Conservation (phyloP, 2,113 vertebrate species). For the Eptatretus burgeri region DNA sequence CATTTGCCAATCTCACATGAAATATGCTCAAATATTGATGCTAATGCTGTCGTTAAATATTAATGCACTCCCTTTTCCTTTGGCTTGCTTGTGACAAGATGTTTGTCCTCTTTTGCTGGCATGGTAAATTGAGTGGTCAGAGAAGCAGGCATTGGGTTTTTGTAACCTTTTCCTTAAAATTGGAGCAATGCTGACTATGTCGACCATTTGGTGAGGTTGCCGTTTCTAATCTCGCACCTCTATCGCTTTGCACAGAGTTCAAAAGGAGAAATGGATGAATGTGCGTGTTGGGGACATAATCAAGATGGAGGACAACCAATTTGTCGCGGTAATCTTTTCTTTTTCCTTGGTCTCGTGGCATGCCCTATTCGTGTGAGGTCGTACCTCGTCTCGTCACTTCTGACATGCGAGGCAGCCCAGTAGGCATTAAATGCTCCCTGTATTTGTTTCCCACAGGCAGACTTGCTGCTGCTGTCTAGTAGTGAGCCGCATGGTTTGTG, state of each 20-base stretch:
- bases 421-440: background rate
- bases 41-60: no score
- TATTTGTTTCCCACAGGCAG: slow-evolving; percentile 30
- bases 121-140: slow-evolving; percentile 21
- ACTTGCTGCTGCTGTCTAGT: slow-evolving; percentile 70
- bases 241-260: slow-evolving; percentile 23
- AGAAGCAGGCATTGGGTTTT: slow-evolving; percentile 14
- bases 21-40: no score
- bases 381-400: no score
- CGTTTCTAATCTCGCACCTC: background rate
- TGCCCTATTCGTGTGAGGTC: no score
- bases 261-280: slow-evolving; percentile 73
- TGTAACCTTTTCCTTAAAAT: slow-evolving; percentile 14
- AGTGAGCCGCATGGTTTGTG: slow-evolving; percentile 74
- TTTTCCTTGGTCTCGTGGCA: no score
- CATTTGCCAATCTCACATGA: no score
- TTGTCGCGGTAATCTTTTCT: slow-evolving; percentile 37
- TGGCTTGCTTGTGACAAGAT: slow-evolving; percentile 15
- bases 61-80: slow-evolving; percentile 12
- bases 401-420: no score
- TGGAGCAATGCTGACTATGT: slow-evolving; percentile 1
- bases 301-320: slow-evolving; percentile 81
- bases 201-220: background rate
- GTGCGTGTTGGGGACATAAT: slow-evolving; percentile 73
- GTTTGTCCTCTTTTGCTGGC: slow-evolving; percentile 15